Percentiles rank a stretch among this genome's conserved stretches.
Conservation (phyloP, 2,888 invertebrate genomes). For the Axea sp. region DNA sequence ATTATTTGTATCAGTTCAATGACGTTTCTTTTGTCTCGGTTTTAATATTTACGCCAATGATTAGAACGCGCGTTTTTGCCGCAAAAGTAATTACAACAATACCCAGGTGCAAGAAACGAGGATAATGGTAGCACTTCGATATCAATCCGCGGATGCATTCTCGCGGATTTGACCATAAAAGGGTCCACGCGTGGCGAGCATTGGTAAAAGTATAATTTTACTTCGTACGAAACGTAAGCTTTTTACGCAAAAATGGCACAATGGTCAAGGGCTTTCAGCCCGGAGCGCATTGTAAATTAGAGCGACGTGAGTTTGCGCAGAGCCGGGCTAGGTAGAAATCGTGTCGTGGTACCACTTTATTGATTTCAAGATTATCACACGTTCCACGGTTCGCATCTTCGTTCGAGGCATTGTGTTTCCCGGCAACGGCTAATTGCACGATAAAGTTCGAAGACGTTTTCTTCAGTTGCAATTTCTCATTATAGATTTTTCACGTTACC, state of each 20-base stretch:
- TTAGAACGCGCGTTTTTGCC: too few relatives aligned
- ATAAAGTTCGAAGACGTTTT: conserved; percentile 61
- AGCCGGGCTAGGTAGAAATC: conserved; percentile 65
- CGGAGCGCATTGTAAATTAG: conserved; percentile 65
- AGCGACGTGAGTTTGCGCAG: conserved; percentile 66
- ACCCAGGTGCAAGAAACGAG: conserved; percentile 9
- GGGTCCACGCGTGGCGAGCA: conserved; percentile 10
- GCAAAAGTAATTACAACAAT: conserved; percentile 20
- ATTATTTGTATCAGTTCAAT: conserved; percentile 18
- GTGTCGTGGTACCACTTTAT: conserved; percentile 73
- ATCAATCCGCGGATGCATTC: conserved; percentile 11
- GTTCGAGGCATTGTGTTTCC: conserved; percentile 68
- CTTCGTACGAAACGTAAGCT: conserved; percentile 29
- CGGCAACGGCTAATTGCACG: conserved; percentile 63
- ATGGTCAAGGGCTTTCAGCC: conserved; percentile 59
- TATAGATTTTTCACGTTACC: conserved; percentile 49
- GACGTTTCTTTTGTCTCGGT: too few relatives aligned
- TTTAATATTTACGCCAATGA: too few relatives aligned
- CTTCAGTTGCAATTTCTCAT: conserved; percentile 50
- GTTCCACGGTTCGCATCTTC: conserved; percentile 68
- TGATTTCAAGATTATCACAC: conserved; percentile 78
- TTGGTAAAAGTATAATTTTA: conserved; percentile 31
- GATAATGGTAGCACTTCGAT: conserved; percentile 18
- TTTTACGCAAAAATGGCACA: conserved; percentile 56
- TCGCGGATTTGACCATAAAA: conserved; percentile 9